A percentile compares a stretch with the other conserved stretches of the same genome.
Evolutionary conservation across 2,797 vertebrate species (phyloP).

Genomic region (Liasis olivaceus): DNA sequence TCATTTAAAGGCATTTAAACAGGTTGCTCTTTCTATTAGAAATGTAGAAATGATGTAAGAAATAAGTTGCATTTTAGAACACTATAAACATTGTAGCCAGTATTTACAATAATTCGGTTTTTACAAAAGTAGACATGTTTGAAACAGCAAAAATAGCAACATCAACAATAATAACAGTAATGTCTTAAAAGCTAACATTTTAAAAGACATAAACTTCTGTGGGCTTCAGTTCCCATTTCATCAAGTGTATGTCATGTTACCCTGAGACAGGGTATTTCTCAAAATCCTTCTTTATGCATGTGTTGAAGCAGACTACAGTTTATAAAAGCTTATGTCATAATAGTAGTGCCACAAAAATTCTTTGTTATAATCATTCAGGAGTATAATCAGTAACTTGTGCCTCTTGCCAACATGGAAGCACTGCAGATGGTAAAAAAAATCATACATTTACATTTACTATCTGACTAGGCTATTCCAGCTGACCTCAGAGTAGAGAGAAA

Average conservation of each 20-base stretch:
- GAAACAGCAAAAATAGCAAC: not conserved
- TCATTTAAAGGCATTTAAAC: not conserved
- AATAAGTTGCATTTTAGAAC: not conserved
- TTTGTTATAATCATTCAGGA: not conserved
- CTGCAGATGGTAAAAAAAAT: not conserved
- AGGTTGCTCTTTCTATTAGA: not conserved
- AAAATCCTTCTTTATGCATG: not conserved
- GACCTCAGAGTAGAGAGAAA: not conserved
- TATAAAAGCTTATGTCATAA: not conserved
- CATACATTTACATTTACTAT: not conserved
- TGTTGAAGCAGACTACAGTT: not conserved
- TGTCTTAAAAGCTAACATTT: not conserved
- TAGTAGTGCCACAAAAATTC: not conserved
- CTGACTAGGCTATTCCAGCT: not conserved
- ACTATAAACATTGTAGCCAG: not conserved
- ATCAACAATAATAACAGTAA: not conserved
- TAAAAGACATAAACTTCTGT: not conserved
- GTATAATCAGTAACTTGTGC: not conserved
- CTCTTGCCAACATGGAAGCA: not conserved
- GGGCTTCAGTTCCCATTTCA: not conserved
- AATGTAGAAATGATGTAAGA: not conserved
- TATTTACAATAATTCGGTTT: not conserved
- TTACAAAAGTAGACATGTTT: not conserved
- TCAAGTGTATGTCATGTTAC: not conserved
- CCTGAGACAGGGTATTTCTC: not conserved